Evolutionary conservation across 2,888 invertebrate genomes (phyloP).

Genomic region (Neuroscelio doddi): DNA sequence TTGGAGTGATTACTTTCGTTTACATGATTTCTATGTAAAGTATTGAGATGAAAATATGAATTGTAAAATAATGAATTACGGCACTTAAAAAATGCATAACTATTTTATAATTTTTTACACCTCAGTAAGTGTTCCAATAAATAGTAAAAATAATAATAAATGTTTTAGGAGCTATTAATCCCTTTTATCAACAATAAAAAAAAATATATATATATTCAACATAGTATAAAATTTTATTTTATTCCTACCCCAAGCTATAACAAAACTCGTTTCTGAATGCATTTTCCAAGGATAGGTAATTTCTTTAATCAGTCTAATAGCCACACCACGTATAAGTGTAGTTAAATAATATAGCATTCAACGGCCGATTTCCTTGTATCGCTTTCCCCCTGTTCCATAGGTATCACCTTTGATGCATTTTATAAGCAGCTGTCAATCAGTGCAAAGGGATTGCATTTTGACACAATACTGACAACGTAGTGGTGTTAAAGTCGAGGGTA

Average conservation of each 20-base stretch:
- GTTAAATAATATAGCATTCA: constrained; percentile 34
- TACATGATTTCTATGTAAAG: too few relatives aligned
- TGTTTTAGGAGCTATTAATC: too few relatives aligned
- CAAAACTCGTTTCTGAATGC: constrained; percentile 35
- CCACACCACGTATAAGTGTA: constrained; percentile 7
- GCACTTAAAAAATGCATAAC: too few relatives aligned
- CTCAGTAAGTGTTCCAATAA: too few relatives aligned
- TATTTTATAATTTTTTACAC: too few relatives aligned
- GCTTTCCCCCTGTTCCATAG: constrained; percentile 26
- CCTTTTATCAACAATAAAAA: not conserved
- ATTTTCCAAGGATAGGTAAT: constrained; percentile 38
- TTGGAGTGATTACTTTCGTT: too few relatives aligned
- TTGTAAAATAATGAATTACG: too few relatives aligned
- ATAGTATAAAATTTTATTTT: not conserved
- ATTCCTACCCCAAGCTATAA: constrained; percentile 4
- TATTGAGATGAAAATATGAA: too few relatives aligned
- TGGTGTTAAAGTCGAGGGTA: constrained; percentile 62
- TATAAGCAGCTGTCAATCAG: constrained; percentile 46
- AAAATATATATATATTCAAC: too few relatives aligned
- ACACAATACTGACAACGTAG: constrained; percentile 51
- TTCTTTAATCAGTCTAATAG: constrained; percentile 36
- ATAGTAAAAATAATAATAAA: too few relatives aligned
- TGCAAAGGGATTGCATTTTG: constrained; percentile 49
- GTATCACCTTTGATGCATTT: constrained; percentile 26
- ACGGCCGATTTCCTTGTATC: constrained; percentile 41